Evolutionary conservation across 2,113 vertebrate species (phyloP).

Genomic region (Myrmophylax atrothorax): DNA sequence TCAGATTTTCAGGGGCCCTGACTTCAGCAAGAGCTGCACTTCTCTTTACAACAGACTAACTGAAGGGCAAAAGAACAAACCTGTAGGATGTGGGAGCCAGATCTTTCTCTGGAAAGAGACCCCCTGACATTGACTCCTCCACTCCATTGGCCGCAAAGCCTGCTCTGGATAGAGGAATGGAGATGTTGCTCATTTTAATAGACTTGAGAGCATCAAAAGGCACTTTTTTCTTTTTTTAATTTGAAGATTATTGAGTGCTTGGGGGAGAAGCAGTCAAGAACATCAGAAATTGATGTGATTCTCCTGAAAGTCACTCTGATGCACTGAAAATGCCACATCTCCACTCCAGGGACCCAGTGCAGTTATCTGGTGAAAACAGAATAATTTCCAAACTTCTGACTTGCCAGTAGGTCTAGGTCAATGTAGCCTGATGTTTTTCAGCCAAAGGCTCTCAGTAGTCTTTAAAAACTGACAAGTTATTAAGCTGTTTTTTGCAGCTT

Average conservation of each 20-base stretch:
- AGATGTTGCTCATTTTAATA: neutral
- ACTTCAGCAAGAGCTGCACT: neutral
- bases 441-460: neutral
- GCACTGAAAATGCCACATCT: neutral
- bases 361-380: conserved; percentile 26
- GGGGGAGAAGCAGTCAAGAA: neutral
- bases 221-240: neutral
- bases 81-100: neutral
- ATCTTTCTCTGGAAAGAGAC: neutral
- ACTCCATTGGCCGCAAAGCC: neutral
- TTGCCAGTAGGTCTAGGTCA: neutral
- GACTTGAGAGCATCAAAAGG: neutral
- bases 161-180: neutral
- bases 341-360: conserved; percentile 2
- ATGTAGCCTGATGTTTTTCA: neutral
- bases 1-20: neutral
- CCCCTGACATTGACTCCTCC: neutral
- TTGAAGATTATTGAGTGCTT: neutral
- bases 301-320: neutral
- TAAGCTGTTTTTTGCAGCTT: neutral
- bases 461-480: neutral
- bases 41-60: neutral
- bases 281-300: conserved; percentile 10
- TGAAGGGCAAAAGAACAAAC: neutral
- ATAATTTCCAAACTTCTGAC: conserved; percentile 16